Conservation (phyloP, 2,888 invertebrate genomes). For the Micropterix aruncella region DNA sequence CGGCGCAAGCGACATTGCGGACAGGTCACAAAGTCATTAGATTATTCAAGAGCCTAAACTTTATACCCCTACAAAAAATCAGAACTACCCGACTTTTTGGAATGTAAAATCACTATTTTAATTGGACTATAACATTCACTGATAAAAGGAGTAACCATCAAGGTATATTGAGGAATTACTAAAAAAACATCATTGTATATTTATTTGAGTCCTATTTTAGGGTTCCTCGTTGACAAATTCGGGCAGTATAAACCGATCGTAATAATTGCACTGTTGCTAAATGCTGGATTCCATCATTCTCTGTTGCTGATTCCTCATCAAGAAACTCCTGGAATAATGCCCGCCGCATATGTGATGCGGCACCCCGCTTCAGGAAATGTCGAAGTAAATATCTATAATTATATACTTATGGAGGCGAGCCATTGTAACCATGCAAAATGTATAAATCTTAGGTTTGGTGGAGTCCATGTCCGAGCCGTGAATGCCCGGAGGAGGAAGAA, state of each 20-base stretch:
- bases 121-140: neutral
- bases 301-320: constrained; percentile 66
- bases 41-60: too few relatives aligned
- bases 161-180: too few relatives aligned
- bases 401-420: too few relatives aligned
- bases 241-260: constrained; percentile 77
- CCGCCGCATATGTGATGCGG: constrained; percentile 60
- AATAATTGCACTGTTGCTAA: constrained; percentile 59
- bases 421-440: too few relatives aligned
- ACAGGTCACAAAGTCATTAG: too few relatives aligned
- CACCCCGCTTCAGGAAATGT: constrained; percentile 57
- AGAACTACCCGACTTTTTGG: too few relatives aligned
- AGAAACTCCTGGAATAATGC: constrained; percentile 61
- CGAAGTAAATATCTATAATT: too few relatives aligned
- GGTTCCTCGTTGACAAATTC: constrained; percentile 74
- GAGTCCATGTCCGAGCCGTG: constrained; percentile 68
- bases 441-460: constrained; percentile 65
- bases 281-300: constrained; percentile 67
- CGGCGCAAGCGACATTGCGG: too few relatives aligned
- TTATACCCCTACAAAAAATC: too few relatives aligned
- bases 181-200: too few relatives aligned
- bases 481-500: constrained; percentile 62
- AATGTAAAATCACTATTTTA: too few relatives aligned
- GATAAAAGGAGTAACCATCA: neutral
- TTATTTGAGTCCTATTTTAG: constrained; percentile 37